Base-by-base conservation (phyloP, 2,888 invertebrate species). In the Therioaphis trifolii region DNA sequence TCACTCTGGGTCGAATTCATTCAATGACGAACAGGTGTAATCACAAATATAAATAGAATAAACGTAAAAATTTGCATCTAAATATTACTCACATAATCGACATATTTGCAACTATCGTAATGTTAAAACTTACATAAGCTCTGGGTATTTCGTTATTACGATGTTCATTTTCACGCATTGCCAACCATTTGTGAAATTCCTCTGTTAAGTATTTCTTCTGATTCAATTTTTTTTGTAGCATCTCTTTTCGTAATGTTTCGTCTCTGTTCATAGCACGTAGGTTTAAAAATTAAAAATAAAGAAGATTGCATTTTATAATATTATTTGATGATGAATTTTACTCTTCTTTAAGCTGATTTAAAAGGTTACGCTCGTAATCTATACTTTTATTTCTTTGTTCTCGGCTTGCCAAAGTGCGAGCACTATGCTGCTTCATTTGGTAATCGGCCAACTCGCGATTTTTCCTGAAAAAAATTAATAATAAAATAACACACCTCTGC, bases 141-240 rank as follows among this genome's bases (percentile, higher is more conserved):
- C 43, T 3, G 15, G 61, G 76, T 61, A 61, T 61, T 27, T 61
- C n/a, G 4, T 43, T 61, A 43, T 76, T 76, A 61, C 43, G 27
- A 46, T 14, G 76, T 76, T 46, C 43, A 1, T 21, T 55, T 55
- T 55, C n/a, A 43, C 5, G 9, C 2, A 14, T n/a, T 40, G 0
- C 11, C 12, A 61, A 76, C 11, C 24, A 76, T 76, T 76, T 76
- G 11, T 76, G 27, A 0, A 43, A 18, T 27, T 76, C 61, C n/a
- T 61, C 61, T 4, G 43, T 18, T 46, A 61, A 61, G 3, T 43
- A 43, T 46, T 61, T 58, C n/a, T 27, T 76, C 14, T 24, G 24
- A 14, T 5, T 43, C 5, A 76, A 29, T 58, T 43, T 76, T 27
- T 76, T 76, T 15, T 27, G 24, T 27, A 43, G 12, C 24, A 76